These are phyloP conservation scores for Apotomis betuletana DNA, from an alignment of 2,888 invertebrate species.

Conservation along the genomic window DNA sequence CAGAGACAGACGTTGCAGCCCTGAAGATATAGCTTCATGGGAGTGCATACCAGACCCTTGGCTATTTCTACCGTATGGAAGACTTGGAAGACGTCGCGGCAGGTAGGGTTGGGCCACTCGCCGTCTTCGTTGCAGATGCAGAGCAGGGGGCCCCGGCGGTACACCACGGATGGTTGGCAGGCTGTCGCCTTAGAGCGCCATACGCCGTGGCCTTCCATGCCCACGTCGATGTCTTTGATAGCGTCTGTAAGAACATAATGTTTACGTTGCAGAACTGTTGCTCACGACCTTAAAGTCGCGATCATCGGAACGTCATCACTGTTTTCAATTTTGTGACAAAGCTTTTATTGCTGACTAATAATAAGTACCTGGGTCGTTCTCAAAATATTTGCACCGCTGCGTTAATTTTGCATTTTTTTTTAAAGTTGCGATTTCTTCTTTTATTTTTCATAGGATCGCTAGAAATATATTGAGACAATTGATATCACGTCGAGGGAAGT, in stretches of 20 bases:
- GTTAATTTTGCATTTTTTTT: too few relatives aligned
- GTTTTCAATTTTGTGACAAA: too few relatives aligned
- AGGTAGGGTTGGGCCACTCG: slow-evolving; percentile 71
- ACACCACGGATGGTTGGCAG: slow-evolving; percentile 66
- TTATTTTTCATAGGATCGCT: too few relatives aligned
- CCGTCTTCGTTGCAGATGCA: slow-evolving; percentile 72
- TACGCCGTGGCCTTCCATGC: slow-evolving; percentile 71
- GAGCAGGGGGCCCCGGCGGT: slow-evolving; percentile 57
- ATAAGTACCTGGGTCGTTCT: too few relatives aligned
- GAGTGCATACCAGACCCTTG: slow-evolving; percentile 53
- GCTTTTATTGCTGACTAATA: too few relatives aligned
- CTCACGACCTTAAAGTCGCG: too few relatives aligned
- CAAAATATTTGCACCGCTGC: too few relatives aligned
- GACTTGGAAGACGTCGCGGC: slow-evolving; percentile 66
- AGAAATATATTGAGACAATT: too few relatives aligned
- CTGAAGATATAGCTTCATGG: slow-evolving; percentile 61
- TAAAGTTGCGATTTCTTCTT: too few relatives aligned
- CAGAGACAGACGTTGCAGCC: slow-evolving; percentile 73
- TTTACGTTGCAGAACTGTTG: too few relatives aligned
- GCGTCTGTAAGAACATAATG: slow-evolving; percentile 56
- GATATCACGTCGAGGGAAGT: too few relatives aligned
- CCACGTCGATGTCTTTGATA: slow-evolving; percentile 64
- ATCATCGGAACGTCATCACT: too few relatives aligned
- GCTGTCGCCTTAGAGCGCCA: slow-evolving; percentile 60
- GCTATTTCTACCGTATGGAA: slow-evolving; percentile 61